phyloP scores from a whole-genome alignment of 2,888 invertebrate species.

The Nymphalis c-album region DNA sequence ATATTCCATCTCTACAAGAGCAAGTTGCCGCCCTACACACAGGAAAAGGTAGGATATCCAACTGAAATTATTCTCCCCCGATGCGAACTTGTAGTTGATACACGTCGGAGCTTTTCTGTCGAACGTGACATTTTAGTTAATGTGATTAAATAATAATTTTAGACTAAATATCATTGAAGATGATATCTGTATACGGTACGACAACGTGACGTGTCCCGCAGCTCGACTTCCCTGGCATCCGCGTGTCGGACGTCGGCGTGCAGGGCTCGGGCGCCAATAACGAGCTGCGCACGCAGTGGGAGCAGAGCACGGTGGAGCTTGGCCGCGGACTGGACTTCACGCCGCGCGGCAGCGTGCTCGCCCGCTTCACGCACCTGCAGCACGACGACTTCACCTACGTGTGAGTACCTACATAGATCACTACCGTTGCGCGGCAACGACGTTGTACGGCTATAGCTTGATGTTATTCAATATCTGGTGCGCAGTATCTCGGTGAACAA shows the following conservation, averaged over 20 bases:
- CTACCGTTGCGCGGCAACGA: too few species aligned
- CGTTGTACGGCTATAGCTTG: too few species aligned
- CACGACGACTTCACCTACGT: constrained; percentile 84
- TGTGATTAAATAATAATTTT: too few species aligned
- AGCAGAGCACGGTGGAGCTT: constrained; percentile 86
- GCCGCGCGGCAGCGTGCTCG: constrained; percentile 87
- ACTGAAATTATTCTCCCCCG: background rate
- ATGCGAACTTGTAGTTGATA: background rate
- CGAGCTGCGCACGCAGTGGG: constrained; percentile 87
- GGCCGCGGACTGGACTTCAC: constrained; percentile 91
- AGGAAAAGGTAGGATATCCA: constrained; percentile 73
- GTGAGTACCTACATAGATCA: constrained; percentile 59
- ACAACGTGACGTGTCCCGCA: constrained; percentile 46
- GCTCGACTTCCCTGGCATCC: constrained; percentile 83
- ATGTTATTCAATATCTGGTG: background rate
- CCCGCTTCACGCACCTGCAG: constrained; percentile 86
- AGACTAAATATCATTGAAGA: too few species aligned
- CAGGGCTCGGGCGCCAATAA: constrained; percentile 79
- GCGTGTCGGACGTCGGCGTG: constrained; percentile 81
- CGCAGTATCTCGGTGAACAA: constrained; percentile 82
- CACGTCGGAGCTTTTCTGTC: background rate
- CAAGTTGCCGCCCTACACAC: constrained; percentile 84
- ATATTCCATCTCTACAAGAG: constrained; percentile 88
- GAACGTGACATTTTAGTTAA: too few species aligned
- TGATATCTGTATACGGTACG: too few species aligned